These are phyloP conservation scores for Lineus longissimus DNA, from an alignment of 1,140 invertebrate genomes.

Conservation along the genomic window DNA sequence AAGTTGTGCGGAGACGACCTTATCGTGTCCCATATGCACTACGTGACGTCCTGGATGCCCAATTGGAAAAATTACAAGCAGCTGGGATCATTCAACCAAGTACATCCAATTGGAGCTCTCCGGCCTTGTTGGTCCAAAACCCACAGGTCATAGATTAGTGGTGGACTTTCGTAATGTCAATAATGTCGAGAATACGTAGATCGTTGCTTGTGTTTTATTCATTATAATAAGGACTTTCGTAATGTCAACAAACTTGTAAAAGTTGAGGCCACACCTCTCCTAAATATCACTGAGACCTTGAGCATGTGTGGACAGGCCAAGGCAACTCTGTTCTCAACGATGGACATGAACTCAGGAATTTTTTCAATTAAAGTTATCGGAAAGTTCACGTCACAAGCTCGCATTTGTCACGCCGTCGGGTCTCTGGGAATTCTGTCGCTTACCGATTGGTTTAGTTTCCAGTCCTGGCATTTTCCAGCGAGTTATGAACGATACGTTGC, in stretches of 20 bases:
- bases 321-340: conserved; percentile 21
- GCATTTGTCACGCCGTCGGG: conserved; percentile 23
- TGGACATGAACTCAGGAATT: conserved; percentile 33
- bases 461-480: conserved; percentile 6
- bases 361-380: conserved; percentile 50
- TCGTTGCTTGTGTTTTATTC: too few relatives aligned
- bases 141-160: conserved; percentile 29
- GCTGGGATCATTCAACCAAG: too few relatives aligned
- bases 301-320: conserved; percentile 12
- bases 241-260: conserved; percentile 29
- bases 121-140: conserved; percentile 34
- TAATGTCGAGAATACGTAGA: too few relatives aligned
- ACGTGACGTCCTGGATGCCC: too few relatives aligned
- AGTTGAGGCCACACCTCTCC: conserved; percentile 23
- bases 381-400: conserved; percentile 42
- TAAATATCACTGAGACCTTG: conserved; percentile 33
- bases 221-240: conserved; percentile 33
- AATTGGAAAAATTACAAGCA: too few relatives aligned
- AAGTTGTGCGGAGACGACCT: too few relatives aligned
- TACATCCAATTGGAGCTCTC: conserved; percentile 29
- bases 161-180: conserved; percentile 35
- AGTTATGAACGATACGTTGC: conserved; percentile 12
- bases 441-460: conserved; percentile 15
- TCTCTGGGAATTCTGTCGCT: conserved; percentile 21
- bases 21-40: too few relatives aligned